A percentile compares a stretch with the other conserved stretches of the same genome.
These are phyloP conservation scores for Botia almorhae DNA, from an alignment of 2,797 vertebrate genomes.

Conservation along the genomic window DNA sequence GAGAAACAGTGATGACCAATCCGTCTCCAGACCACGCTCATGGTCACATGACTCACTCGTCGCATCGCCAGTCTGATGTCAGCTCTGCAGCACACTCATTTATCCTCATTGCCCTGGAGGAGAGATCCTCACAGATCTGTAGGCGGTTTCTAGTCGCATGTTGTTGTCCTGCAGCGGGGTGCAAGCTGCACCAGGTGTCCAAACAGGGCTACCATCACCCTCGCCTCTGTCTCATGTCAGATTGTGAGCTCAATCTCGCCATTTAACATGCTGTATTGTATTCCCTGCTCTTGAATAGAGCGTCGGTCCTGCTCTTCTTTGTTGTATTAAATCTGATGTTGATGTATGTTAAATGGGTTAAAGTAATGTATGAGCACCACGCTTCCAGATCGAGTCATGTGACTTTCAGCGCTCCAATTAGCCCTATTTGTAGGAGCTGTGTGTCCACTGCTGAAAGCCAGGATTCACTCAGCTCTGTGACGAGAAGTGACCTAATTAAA, in stretches of 20 bases:
- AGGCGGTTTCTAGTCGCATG: conserved; percentile 22
- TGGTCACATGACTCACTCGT: conserved; percentile 11
- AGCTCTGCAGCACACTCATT: conserved; percentile 67
- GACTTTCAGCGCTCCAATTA: conserved; percentile 57
- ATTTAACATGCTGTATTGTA: conserved; percentile 53
- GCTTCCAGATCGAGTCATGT: conserved; percentile 43
- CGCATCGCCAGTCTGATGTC: conserved; percentile 56
- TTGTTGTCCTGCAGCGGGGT: conserved; percentile 12
- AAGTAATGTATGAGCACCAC: conserved; percentile 52
- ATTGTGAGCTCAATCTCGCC: conserved; percentile 51
- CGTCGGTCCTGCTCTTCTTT: conserved; percentile 52
- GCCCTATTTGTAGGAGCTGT: conserved; percentile 48
- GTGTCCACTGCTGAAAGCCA: conserved; percentile 42
- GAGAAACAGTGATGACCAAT: conserved; percentile 38
- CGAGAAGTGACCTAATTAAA: conserved; percentile 53
- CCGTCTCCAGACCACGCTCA: conserved; percentile 34
- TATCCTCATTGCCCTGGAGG: conserved; percentile 73
- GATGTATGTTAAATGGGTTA: conserved; percentile 59
- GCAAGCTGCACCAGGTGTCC: conserved; percentile 22
- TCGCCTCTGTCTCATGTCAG: conserved; percentile 8
- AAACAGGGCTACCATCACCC: conserved; percentile 26
- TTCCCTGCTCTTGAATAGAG: conserved; percentile 33
- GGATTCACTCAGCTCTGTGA: conserved; percentile 53
- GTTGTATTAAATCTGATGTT: conserved; percentile 49
- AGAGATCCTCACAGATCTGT: conserved; percentile 13